These are phyloP conservation scores for Sapajus apella DNA, from an alignment of 2,113 vertebrate species.

Conservation along the genomic window DNA sequence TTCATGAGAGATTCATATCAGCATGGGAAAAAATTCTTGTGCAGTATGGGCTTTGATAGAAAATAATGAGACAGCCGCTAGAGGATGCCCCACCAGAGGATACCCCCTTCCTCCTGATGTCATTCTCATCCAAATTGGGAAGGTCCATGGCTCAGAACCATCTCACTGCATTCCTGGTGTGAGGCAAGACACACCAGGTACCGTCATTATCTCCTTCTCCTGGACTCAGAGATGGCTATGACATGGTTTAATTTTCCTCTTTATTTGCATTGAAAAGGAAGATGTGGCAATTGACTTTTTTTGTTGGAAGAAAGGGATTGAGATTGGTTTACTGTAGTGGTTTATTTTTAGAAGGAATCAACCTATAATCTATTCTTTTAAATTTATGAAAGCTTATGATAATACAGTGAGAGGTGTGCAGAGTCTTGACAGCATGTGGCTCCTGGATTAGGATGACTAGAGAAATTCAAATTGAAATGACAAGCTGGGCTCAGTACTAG, in stretches of 20 bases:
- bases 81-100: not conserved
- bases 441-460: not conserved
- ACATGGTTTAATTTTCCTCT: not conserved
- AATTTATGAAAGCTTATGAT: not conserved
- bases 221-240: not conserved
- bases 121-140: not conserved
- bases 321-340: conserved; percentile 26
- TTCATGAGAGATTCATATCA: not conserved
- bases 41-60: not conserved
- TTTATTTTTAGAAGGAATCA: conserved; percentile 52
- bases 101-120: not conserved
- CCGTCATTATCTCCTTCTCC: not conserved
- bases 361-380: conserved; percentile 61
- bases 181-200: not conserved
- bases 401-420: not conserved
- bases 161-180: not conserved
- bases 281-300: conserved; percentile 59
- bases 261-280: conserved; percentile 43
- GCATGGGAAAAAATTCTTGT: not conserved
- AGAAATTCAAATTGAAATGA: conserved; percentile 18
- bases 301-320: conserved; percentile 56
- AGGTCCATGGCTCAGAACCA: not conserved
- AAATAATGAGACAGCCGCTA: not conserved
- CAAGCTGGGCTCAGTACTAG: not conserved
- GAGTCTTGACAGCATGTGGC: not conserved